Evolutionary conservation across 2,113 vertebrate species (phyloP).

Genomic region (Hippocampus comes): DNA sequence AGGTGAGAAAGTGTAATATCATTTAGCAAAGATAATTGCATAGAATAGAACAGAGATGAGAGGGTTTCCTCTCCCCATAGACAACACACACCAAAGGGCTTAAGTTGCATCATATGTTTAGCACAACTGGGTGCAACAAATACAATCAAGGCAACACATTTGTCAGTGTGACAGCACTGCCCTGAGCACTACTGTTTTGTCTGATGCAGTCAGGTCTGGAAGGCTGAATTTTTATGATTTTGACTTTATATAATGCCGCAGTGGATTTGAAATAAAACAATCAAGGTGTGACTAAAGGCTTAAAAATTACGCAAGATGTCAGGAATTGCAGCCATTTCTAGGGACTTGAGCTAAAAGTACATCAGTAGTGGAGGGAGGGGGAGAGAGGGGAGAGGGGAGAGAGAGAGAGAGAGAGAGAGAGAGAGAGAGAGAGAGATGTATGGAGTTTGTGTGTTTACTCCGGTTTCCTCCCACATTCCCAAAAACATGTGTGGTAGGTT

Average conservation of each 20-base stretch:
- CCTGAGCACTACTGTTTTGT: slow-evolving; percentile 17
- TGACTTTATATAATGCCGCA: neutral
- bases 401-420: too few relatives aligned
- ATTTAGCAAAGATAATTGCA: slow-evolving; percentile 62
- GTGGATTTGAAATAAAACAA: neutral
- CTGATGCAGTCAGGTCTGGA: neutral
- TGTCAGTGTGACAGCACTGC: slow-evolving; percentile 10
- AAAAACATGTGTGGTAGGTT: too few relatives aligned
- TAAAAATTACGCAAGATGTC: neutral
- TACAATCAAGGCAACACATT: slow-evolving; percentile 16
- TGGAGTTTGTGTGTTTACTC: too few relatives aligned
- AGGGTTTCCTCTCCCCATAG: slow-evolving; percentile 56
- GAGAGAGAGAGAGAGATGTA: too few relatives aligned
- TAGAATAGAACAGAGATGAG: slow-evolving; percentile 42
- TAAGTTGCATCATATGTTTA: slow-evolving; percentile 54
- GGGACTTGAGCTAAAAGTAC: neutral
- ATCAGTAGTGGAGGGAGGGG: too few relatives aligned
- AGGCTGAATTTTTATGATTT: slow-evolving; percentile 1
- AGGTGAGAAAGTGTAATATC: slow-evolving; percentile 47
- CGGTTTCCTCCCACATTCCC: too few relatives aligned
- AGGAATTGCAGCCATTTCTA: neutral
- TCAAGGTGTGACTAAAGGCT: neutral
- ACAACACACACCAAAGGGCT: slow-evolving; percentile 46
- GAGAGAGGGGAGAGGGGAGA: too few relatives aligned
- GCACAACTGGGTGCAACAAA: slow-evolving; percentile 23